Evolutionary conservation across 2,888 invertebrate genomes (phyloP), one percentile per base, ranked within the genome.

Genomic region (Rhamnusium bicolor): DNA sequence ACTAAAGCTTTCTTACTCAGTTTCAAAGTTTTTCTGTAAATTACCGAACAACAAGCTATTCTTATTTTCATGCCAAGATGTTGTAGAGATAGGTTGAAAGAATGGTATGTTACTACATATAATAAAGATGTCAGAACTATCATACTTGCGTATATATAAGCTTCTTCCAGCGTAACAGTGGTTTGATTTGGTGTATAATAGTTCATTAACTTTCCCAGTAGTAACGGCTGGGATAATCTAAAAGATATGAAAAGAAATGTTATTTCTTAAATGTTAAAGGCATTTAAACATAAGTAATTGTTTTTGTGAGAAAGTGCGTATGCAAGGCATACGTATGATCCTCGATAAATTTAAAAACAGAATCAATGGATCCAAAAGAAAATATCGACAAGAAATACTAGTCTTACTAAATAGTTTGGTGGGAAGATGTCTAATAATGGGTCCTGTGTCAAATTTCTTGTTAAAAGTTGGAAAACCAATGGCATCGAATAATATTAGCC

Each of bases 41-140:
- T 76, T 49, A 78, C 62, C 1, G 78, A 78, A 63, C 78, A 78
- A 84, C 94, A 93, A 0, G 95, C 95, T 0, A 96, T 92, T n/a
- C 96, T 90, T 85, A 95, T 91, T 87, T 94, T 93, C 95, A 96
- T 95, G 63, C 97, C 96, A 5, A 84, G 73, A 83, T 95, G 94
- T 62, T 94, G 90, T 16, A 95, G 92, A n/a, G 93, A 94, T 90
- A 97, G 92, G 93, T 97, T 96, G 85, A 95, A 96, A 0, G 95
- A 95, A 88, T 98, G 87, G 16, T 74, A 79, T 3, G 84, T 74
- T 4, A 96, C 89, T 16, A 95, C 93, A 82, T 93, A 93, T 40
- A 94, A 84, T 0, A 93, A 92, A 4, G 82, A 79, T 1, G 81
- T 73, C 2, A 84, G 12, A 12, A 84, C 82, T 21, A 85, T 79